Base-by-base conservation (phyloP, 2,113 vertebrate species). In the Pterocles orientalis region DNA sequence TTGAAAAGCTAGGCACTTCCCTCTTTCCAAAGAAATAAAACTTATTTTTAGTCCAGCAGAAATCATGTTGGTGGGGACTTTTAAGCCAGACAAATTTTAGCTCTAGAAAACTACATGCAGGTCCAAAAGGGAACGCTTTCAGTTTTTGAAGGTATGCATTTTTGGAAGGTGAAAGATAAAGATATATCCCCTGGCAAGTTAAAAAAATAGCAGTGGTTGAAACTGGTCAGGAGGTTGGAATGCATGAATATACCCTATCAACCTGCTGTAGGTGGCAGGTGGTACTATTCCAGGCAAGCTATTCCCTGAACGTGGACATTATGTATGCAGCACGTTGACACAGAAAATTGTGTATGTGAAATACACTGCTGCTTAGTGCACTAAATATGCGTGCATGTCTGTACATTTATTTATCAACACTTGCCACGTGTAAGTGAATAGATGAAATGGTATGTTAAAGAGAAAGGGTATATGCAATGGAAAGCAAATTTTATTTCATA, bases 181-280 rank as follows among this genome's bases (percentile, higher is more conserved):
- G 26, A 93, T 80, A 78, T 50, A 86, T 39, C 18, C 41, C 50
- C 69, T 34, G 23, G 19, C 25, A 82, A 68, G 24, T 65, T 60
- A 70, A 86, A 95, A 86, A 95, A 94, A 94, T n/a, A 94, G 60
- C 25, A 90, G 39, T 14, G 82, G 39, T 6, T 92, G 80, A 92
- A 93, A 72, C 39, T 33, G 2, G 0, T 84, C 54, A 80, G 70
- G 62, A 79, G 75, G 19, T 7, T 73, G 57, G 83, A 91, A 92
- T 71, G 45, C 64, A 75, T 17, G 68, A 84, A 76, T 71, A 57
- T 4, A 18, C 14, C 13, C 56, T 36, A 65, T 69, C 0, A 0
- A 78, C 43, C n/a, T 64, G 17, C 53, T 94, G 87, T 64, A 72
- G 64, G 48, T 85, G 61, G 72, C 73, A 94, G 82, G 29, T 80